Percentiles rank a stretch among this genome's conserved stretches.
Evolutionary conservation across 2,113 vertebrate species (phyloP).

Genomic region (Dasypus novemcinctus): DNA sequence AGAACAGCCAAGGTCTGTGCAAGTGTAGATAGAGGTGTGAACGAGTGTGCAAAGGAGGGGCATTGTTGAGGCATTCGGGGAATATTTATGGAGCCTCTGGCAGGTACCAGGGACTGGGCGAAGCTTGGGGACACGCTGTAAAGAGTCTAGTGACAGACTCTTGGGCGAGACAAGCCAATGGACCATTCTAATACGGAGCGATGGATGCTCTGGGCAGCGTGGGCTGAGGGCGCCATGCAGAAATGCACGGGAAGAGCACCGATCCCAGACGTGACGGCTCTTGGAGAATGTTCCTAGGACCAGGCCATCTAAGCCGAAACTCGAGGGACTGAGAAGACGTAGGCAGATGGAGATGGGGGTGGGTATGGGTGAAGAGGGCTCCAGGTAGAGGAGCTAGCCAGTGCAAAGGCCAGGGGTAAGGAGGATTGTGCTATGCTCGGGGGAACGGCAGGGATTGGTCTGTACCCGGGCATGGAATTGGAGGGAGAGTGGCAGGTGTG

Average conservation of each 20-base stretch:
- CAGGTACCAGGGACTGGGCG: not conserved
- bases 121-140: not conserved
- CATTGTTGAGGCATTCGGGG: too few species aligned
- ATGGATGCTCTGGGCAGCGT: too few species aligned
- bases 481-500: not conserved
- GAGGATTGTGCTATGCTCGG: accelerated
- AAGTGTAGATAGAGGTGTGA: not conserved
- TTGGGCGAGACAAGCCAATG: not conserved
- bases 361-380: not conserved
- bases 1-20: not conserved
- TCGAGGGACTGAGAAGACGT: accelerated
- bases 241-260: accelerated
- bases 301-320: not conserved
- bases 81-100: not conserved
- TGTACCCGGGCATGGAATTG: accelerated
- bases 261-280: accelerated
- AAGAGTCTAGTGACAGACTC: not conserved
- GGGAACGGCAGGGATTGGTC: accelerated
- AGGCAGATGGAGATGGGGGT: not conserved
- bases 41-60: not conserved
- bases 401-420: not conserved
- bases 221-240: accelerated
- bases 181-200: not conserved
- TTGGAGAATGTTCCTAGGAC: not conserved
- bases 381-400: not conserved